Conservation (phyloP, 2,113 vertebrate genomes). For the Clarias gariepinus region DNA sequence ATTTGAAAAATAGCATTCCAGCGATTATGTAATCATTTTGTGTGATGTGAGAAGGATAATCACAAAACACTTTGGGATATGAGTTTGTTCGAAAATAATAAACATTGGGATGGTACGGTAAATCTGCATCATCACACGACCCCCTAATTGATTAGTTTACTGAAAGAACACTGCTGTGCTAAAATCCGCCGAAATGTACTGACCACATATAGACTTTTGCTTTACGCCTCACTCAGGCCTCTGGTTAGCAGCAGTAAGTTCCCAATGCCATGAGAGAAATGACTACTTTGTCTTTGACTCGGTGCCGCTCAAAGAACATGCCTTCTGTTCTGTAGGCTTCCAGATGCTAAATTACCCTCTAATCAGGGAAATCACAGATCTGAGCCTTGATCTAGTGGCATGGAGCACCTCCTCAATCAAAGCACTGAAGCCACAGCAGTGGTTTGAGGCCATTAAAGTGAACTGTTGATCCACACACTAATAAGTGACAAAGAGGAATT, state of each 20-base stretch:
- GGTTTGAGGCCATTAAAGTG: slow-evolving; percentile 58
- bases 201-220: not conserved
- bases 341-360: slow-evolving; percentile 56
- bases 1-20: not conserved
- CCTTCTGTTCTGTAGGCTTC: slow-evolving; percentile 34
- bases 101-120: not conserved
- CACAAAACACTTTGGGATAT: not conserved
- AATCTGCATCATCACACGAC: not conserved
- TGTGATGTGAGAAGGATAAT: not conserved
- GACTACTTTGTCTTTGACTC: not conserved
- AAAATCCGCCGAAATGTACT: not conserved
- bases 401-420: slow-evolving; percentile 40
- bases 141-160: not conserved
- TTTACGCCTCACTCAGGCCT: not conserved
- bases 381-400: slow-evolving; percentile 24
- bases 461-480: slow-evolving; percentile 60
- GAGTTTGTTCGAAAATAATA: not conserved
- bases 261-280: not conserved
- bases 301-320: slow-evolving; percentile 14
- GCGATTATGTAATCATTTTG: not conserved
- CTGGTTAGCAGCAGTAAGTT: not conserved
- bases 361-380: slow-evolving; percentile 51
- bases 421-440: slow-evolving; percentile 34
- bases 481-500: slow-evolving; percentile 57
- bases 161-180: not conserved